Percentiles rank a stretch among this genome's conserved stretches.
phyloP scores from a whole-genome alignment of 92 coral and sea anemone genomes.

The Porites divaricata region DNA sequence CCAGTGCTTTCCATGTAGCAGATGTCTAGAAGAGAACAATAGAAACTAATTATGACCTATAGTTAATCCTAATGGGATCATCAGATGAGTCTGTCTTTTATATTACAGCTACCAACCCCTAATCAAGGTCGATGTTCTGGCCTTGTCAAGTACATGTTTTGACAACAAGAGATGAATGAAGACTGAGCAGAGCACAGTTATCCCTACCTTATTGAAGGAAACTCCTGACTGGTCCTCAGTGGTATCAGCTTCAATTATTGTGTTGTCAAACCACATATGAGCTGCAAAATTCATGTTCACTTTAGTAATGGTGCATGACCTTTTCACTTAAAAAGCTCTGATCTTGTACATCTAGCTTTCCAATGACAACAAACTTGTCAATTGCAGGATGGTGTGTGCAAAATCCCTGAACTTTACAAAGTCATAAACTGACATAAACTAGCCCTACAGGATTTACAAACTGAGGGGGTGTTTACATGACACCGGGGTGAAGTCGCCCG shows the following conservation, averaged over 20 bases:
- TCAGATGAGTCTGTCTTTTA: no score
- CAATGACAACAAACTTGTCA: no score
- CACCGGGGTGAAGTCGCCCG: no score
- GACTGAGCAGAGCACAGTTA: background rate
- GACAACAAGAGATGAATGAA: background rate
- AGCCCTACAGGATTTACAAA: no score
- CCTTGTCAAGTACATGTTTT: no score
- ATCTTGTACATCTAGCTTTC: no score
- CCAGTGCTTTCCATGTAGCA: constrained; percentile 85
- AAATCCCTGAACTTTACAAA: no score
- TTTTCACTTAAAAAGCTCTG: background rate
- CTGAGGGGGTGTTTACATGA: no score
- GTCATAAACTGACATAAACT: no score
- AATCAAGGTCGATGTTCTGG: no score
- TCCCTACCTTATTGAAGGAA: constrained; percentile 69
- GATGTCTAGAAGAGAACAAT: constrained; percentile 54
- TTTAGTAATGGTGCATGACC: background rate
- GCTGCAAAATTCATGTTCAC: constrained; percentile 45
- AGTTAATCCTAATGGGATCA: background rate
- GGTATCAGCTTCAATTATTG: constrained; percentile 85
- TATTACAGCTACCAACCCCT: background rate
- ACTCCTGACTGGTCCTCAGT: constrained; percentile 89
- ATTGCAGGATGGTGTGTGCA: no score
- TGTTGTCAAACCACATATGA: constrained; percentile 92
- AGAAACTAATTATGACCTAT: background rate